Conservation (phyloP, 92 coral and sea anemone genomes). For the Actinernus sp. region DNA sequence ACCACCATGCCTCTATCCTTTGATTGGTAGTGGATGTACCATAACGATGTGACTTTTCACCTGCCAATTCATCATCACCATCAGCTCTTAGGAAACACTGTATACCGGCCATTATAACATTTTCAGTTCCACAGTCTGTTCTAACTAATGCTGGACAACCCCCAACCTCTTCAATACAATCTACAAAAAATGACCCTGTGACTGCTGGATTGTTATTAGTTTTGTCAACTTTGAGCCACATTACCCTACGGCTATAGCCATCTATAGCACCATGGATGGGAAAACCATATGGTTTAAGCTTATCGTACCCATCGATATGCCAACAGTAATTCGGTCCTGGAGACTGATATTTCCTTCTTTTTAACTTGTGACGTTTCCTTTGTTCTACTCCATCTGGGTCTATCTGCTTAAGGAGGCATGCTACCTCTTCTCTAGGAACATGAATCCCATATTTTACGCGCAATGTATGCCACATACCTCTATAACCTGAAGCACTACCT, state of each 20-base stretch:
- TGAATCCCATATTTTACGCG: slow-evolving; percentile 43
- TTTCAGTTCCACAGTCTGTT: slow-evolving; percentile 65
- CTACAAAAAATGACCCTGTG: slow-evolving; percentile 23
- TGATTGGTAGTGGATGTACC: slow-evolving; percentile 59
- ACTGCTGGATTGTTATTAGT: slow-evolving; percentile 43
- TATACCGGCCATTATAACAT: slow-evolving; percentile 58
- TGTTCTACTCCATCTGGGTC: slow-evolving; percentile 46
- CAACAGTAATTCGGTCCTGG: slow-evolving; percentile 36
- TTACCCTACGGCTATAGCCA: slow-evolving; percentile 45
- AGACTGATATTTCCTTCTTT: slow-evolving; percentile 37
- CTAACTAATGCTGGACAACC: slow-evolving; percentile 56
- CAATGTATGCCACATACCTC: slow-evolving; percentile 57
- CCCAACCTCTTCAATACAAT: slow-evolving; percentile 57
- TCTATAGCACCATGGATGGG: slow-evolving; percentile 47
- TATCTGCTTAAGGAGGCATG: slow-evolving; percentile 21
- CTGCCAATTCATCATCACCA: slow-evolving; percentile 53
- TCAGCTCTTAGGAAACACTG: slow-evolving; percentile 60
- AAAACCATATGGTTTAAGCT: slow-evolving; percentile 25
- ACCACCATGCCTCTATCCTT: slow-evolving; percentile 64
- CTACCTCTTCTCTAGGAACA: slow-evolving; percentile 45
- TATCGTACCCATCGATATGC: slow-evolving; percentile 27
- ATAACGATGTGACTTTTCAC: slow-evolving; percentile 39
- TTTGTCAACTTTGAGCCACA: slow-evolving; percentile 51
- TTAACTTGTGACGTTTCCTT: slow-evolving; percentile 44
- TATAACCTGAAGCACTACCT: slow-evolving; percentile 42